Conservation (phyloP, 2,888 invertebrate species). For the Malacosoma neustria region DNA sequence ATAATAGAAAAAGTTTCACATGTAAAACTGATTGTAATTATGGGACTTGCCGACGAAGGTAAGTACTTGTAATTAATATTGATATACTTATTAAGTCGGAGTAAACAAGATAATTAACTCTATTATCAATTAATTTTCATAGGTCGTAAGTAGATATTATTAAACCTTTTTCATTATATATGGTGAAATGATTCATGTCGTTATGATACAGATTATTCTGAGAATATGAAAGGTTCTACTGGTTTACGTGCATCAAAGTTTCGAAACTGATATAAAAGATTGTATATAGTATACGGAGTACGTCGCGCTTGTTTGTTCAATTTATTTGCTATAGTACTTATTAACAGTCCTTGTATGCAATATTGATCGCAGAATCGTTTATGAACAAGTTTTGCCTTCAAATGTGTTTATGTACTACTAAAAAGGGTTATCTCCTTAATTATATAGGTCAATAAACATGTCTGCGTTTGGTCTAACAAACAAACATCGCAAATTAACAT, state of each 20-base stretch:
- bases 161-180: too few species aligned
- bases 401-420: conserved; percentile 29
- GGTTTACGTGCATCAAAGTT: not conserved
- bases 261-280: not conserved
- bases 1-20: conserved; percentile 5
- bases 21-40: conserved; percentile 13
- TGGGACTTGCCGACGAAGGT: conserved; percentile 68
- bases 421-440: conserved; percentile 33
- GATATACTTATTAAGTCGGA: conserved; percentile 15
- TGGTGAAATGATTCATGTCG: too few species aligned
- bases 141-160: too few species aligned
- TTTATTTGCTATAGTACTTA: conserved; percentile 35
- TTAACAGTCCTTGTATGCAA: conserved; percentile 23
- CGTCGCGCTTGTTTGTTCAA: conserved; percentile 11
- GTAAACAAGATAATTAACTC: conserved; percentile 58
- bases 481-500: not conserved
- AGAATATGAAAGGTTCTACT: conserved; percentile 1
- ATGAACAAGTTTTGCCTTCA: conserved; percentile 52
- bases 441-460: conserved; percentile 30
- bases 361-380: conserved; percentile 42
- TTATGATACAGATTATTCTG: conserved; percentile 2
- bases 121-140: conserved; percentile 4
- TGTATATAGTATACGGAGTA: not conserved
- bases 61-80: conserved; percentile 23
- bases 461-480: conserved; percentile 8